A percentile compares a stretch with the other conserved stretches of the same genome.
phyloP scores from a whole-genome alignment of 2,113 vertebrate genomes.

The Uropsilus gracilis region DNA sequence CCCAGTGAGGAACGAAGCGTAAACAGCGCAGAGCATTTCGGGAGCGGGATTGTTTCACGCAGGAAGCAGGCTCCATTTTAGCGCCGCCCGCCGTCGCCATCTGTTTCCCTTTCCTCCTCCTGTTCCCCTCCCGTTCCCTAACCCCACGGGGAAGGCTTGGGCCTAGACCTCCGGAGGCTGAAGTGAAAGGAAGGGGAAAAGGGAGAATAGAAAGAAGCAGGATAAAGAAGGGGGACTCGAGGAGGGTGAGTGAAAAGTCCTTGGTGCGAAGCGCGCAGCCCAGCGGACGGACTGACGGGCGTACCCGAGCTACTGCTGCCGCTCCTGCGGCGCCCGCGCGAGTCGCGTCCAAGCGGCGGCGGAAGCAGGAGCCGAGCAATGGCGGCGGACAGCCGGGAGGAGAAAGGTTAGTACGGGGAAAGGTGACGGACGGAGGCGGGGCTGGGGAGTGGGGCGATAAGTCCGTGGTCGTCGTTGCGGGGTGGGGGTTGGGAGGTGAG shows the following conservation, averaged over 20 bases:
- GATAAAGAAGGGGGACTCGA: neutral
- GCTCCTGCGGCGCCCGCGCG: constrained; percentile 69
- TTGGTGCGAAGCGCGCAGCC: constrained; percentile 32
- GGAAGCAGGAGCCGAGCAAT: constrained; percentile 77
- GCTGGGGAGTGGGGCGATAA: neutral
- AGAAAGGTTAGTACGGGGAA: constrained; percentile 86
- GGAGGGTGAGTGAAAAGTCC: constrained; percentile 27
- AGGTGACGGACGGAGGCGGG: constrained; percentile 25
- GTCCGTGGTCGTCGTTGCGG: neutral
- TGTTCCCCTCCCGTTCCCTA: neutral
- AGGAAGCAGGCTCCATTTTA: constrained; percentile 88
- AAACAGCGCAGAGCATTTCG: constrained; percentile 83
- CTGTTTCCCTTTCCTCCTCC: constrained; percentile 57
- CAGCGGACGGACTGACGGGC: constrained; percentile 74
- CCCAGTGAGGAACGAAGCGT: constrained; percentile 48
- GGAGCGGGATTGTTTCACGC: constrained; percentile 83
- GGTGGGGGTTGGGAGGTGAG: neutral
- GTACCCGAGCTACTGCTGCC: constrained; percentile 58
- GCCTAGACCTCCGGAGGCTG: neutral
- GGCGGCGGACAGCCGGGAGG: constrained; percentile 91
- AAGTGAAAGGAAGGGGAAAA: neutral
- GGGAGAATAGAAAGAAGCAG: neutral
- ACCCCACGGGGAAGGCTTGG: neutral
- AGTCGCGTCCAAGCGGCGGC: constrained; percentile 21
- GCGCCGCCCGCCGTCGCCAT: constrained; percentile 77